Evolutionary conservation across 2,888 invertebrate species (phyloP).

Genomic region (Watsonalla binaria): DNA sequence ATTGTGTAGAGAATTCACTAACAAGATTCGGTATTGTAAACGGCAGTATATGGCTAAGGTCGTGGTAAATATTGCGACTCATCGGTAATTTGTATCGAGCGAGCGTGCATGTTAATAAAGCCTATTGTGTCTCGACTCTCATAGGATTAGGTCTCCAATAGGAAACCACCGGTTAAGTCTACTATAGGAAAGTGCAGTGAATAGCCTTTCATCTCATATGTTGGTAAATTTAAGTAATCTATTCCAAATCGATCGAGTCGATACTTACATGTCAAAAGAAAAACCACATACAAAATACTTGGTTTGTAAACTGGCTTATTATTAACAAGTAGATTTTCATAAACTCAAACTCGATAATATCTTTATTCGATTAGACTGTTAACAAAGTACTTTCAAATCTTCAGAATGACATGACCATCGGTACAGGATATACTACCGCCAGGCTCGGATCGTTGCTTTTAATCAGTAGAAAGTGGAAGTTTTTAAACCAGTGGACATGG

Average conservation of each 20-base stretch:
- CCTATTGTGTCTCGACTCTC: slow-evolving; percentile 58
- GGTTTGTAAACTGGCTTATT: not conserved
- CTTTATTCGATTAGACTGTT: no score
- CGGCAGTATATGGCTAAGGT: slow-evolving; percentile 21
- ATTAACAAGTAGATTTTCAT: no score
- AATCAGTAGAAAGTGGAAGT: no score
- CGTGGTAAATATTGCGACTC: slow-evolving; percentile 44
- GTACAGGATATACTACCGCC: not conserved
- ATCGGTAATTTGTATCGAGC: slow-evolving; percentile 64
- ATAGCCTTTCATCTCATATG: not conserved
- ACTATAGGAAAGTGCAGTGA: not conserved
- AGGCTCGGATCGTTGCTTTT: no score
- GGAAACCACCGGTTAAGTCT: slow-evolving; percentile 1
- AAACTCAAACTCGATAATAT: no score
- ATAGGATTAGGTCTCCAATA: slow-evolving; percentile 47
- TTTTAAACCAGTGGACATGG: no score
- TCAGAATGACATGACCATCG: no score
- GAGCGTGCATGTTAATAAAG: slow-evolving; percentile 67
- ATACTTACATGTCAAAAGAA: no score
- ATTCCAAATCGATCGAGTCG: no score
- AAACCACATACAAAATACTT: no score
- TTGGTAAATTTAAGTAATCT: not conserved
- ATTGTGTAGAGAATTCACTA: not conserved
- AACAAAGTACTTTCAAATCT: no score
- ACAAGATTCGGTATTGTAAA: slow-evolving; percentile 23